Conservation (phyloP, 2,888 invertebrate species). For the Formica aserva region DNA sequence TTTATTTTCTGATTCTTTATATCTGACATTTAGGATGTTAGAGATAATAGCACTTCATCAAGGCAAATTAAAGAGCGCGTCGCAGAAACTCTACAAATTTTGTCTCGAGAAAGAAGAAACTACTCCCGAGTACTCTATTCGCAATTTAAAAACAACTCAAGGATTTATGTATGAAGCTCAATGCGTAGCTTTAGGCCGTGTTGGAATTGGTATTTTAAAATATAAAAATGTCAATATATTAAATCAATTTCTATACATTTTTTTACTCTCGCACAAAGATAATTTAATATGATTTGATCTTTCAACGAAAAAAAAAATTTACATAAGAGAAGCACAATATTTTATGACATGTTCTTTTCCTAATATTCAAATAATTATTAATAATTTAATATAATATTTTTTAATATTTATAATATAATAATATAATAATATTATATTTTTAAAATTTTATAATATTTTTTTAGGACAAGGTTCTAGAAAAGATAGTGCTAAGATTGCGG, state of each 20-base stretch:
- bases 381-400: neutral
- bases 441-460: constrained; percentile 14
- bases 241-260: neutral
- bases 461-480: constrained; percentile 69
- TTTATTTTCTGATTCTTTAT: neutral
- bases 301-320: neutral
- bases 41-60: constrained; percentile 66
- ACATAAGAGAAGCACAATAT: neutral
- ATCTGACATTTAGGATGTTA: constrained; percentile 66
- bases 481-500: constrained; percentile 68
- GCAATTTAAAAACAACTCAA: constrained; percentile 37
- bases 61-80: constrained; percentile 62
- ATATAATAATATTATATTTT: neutral
- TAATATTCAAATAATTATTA: neutral
- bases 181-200: constrained; percentile 71
- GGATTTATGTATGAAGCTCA: constrained; percentile 66
- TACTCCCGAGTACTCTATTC: constrained; percentile 68
- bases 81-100: constrained; percentile 73
- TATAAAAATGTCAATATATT: constrained; percentile 1
- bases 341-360: neutral
- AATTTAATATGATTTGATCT: neutral
- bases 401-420: neutral
- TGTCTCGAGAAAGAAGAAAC: constrained; percentile 70
- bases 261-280: neutral
- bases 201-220: constrained; percentile 65